Base-by-base conservation (phyloP, 2,888 invertebrate species). In the Acleris cristana region DNA sequence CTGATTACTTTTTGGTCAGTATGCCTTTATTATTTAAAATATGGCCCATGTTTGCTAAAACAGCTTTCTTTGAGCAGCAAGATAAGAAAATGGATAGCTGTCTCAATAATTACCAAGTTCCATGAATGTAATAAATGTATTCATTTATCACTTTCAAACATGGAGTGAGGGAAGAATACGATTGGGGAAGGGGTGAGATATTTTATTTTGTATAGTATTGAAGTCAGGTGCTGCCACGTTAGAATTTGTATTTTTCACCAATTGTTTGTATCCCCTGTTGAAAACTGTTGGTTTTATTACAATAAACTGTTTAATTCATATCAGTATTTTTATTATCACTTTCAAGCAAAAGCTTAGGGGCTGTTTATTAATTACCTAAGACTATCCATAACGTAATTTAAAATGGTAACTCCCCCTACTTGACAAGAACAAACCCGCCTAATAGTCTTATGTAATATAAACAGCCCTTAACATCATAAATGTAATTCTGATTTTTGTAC, bases 151-250 rank as follows among this genome's bases (percentile, higher is more conserved):
- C 34, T 34, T 10, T 34, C 10, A 3, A 34, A 10, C 34, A 40
- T 40, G 12, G 14, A 40, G 34, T 34, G 12, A 40, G 12, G 4
- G 40, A 40, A 40, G 40, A 40, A 40, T 40, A 40, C 12, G 40
- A 40, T 40, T 40, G 40, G 40, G 40, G 34, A 21, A 18, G 51
- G 21, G 45, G 18, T 53, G 44, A 49, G 40, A 40, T 40, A 4
- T 19, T 51, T 59, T 49, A 49, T 61, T 44, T 56, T 57, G 21
- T 53, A 53, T 48, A 16, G 19, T 40, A 40, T 40, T 44, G 34
- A 65, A 60, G 56, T 61, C 44, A 56, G 61, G 65, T 66, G 61
- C 65, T 61, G 65, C 65, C 65, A 65, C 54, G 18, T 53, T 44
- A 61, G 61, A 56, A 56, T 56, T 56, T 66, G 45, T 66, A 66